Evolutionary conservation across 2,888 invertebrate genomes (phyloP).

Genomic region (Unio delphinus): DNA sequence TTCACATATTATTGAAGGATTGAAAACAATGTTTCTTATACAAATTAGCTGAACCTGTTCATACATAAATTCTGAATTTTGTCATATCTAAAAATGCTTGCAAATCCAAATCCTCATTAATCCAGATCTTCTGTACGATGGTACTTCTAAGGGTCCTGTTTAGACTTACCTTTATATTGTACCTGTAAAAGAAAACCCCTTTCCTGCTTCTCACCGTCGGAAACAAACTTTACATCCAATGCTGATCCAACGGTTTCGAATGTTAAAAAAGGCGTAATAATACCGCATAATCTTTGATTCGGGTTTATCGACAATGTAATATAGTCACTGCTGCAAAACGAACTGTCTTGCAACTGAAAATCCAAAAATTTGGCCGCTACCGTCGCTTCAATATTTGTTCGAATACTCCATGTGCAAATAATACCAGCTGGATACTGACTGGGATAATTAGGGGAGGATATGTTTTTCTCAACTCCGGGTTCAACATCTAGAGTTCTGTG

Average conservation of each 20-base stretch:
- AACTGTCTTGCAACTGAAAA: conserved; percentile 20
- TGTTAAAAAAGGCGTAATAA: conserved; percentile 6
- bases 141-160: too few species aligned
- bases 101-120: too few species aligned
- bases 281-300: conserved; percentile 8
- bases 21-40: too few species aligned
- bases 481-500: not conserved
- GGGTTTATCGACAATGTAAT: conserved; percentile 11
- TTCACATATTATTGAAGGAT: too few species aligned
- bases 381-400: conserved; percentile 8
- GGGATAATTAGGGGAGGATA: conserved; percentile 24
- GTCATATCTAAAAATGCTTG: too few species aligned
- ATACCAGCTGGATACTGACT: conserved; percentile 16
- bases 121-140: too few species aligned
- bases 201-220: conserved; percentile 12
- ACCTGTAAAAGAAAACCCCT: conserved; percentile 15
- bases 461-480: conserved; percentile 8
- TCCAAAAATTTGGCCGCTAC: conserved; percentile 13
- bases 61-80: too few species aligned
- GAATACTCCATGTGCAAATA: conserved; percentile 19
- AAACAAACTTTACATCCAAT: conserved; percentile 18
- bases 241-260: conserved; percentile 1
- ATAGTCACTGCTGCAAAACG: conserved; percentile 24
- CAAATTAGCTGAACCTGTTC: too few species aligned
- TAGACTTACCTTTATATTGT: conserved; percentile 8